phyloP scores from a whole-genome alignment of 2,888 invertebrate species.

The Corythucha ciliata region DNA sequence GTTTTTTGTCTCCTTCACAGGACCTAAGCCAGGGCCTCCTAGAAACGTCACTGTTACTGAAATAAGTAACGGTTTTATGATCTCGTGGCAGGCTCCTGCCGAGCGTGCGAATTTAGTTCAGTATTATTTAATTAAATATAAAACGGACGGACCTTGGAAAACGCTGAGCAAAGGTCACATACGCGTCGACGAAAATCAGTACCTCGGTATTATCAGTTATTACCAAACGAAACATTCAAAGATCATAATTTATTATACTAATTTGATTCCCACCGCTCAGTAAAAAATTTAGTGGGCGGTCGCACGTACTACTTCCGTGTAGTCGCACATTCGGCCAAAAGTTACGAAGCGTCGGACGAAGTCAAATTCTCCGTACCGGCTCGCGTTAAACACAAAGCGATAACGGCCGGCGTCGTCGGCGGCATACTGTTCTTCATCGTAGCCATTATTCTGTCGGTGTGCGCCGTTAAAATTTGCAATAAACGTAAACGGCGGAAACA shows the following conservation, averaged over 20 bases:
- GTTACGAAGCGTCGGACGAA: conserved; percentile 78
- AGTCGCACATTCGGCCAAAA: conserved; percentile 75
- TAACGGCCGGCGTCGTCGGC: conserved; percentile 92
- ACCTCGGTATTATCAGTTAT: conserved; percentile 53
- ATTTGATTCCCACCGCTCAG: conserved; percentile 45
- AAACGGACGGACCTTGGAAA: conserved; percentile 82
- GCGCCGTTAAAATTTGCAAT: conserved; percentile 96
- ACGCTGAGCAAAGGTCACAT: conserved; percentile 79
- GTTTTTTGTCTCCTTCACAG: conserved; percentile 44
- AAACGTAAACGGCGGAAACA: conserved; percentile 93
- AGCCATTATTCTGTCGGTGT: conserved; percentile 91
- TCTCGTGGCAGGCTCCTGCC: conserved; percentile 79
- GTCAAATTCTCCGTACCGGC: conserved; percentile 83
- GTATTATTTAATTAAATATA: conserved; percentile 86
- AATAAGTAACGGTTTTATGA: conserved; percentile 79
- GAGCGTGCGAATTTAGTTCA: conserved; percentile 72
- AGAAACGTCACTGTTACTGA: conserved; percentile 83
- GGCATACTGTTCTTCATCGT: conserved; percentile 96
- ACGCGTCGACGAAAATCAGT: conserved; percentile 79
- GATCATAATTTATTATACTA: conserved; percentile 5
- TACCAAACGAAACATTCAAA: conserved; percentile 12
- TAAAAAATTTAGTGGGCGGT: conserved; percentile 83
- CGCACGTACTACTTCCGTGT: conserved; percentile 88
- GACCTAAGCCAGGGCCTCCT: conserved; percentile 85
- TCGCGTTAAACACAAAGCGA: conserved; percentile 87